Base-by-base conservation (phyloP, 2,888 invertebrate species). In the Actias luna region DNA sequence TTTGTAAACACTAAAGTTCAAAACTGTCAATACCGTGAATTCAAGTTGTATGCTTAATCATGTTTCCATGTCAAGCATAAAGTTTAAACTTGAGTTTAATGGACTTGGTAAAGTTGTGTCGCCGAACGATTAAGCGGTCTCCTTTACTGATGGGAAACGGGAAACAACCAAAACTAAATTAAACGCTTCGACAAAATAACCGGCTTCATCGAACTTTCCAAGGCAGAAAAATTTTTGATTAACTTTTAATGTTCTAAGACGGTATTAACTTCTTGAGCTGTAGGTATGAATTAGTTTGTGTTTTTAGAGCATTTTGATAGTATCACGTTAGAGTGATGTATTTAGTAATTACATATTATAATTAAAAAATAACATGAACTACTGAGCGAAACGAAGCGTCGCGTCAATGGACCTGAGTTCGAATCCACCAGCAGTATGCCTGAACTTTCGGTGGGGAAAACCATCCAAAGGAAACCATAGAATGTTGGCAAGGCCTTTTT, bases 21-120 rank as follows among this genome's bases (percentile, higher is more conserved):
- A 36, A 58, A 55, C 58, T 70, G 68, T 64, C 66, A 64, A 65
- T 67, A 64, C 52, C 68, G 67, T 65, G 65, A 63, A 67, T 65
- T 70, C 61, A 67, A 73, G 67, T 72, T 66, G 61, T 61, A 63
- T 62, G 69, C 68, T 71, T 73, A 68, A 75, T 71, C 74, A 75
- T 72, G 75, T 73, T 76, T 71, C 71, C 72, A 75, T 72, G 79
- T 79, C 79, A 76, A 70, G 74, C 74, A 63, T 71, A 68, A 79
- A 80, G 75, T 77, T 74, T 71, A 75, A 76, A 79, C 76, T 75
- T 73, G 64, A 69, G 69, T 78, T 79, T 77, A 80, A 83, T 81
- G 77, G 76, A 81, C 75, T 82, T 76, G 42, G 74, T 65, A 65
- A 72, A 74, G 75, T 76, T 78, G 72, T 74, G 72, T 70, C 73